Base-by-base conservation (phyloP, 2,113 vertebrate genomes). In the Corythornis madagascariensis region DNA sequence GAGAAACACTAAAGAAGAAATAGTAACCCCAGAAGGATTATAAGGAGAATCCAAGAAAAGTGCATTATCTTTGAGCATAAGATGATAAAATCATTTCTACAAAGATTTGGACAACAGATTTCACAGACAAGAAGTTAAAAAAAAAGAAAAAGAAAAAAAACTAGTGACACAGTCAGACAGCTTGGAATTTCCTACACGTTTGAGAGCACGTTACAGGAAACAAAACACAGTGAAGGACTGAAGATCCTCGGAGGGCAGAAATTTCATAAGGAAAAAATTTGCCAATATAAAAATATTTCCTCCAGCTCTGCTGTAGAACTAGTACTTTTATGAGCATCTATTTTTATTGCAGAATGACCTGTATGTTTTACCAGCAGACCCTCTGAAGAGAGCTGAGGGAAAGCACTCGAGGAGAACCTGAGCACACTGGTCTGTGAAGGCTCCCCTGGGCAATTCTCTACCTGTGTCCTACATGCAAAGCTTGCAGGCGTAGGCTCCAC, bases 11-110 rank as follows among this genome's bases (percentile, higher is more conserved):
- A 83, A 77, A 59, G 82, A 72, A 92, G 85, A 88, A 90, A 83
- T 25, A 86, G 87, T 42, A 96, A 92, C 83, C 91, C 91, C 80
- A 88, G 84, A 92, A 83, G 89, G 95, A 92, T 95, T 86, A 53
- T 42, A 93, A 94, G 87, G 75, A 74, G 91, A 88, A 92, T 69
- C 65, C 82, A 76, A 81, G 79, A 80, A 96, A 95, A 93, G 90
- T 83, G 82, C 57, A 77, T 92, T 77, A 67, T 24, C 69, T 53
- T 75, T 64, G 88, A 92, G 65, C 55, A 12, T 18, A 78, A 66
- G 83, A 86, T 69, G 88, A 88, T 69, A 72, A 88, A 80, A 60
- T 26, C 16, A 84, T 17, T 53, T 56, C 84, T 76, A 85, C 59
- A 45, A 9, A 50, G 33, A 38, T 45, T 28, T 61, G 42, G 74